Base-by-base conservation (phyloP, 2,113 vertebrate species). In the Etheostoma spectabile region DNA sequence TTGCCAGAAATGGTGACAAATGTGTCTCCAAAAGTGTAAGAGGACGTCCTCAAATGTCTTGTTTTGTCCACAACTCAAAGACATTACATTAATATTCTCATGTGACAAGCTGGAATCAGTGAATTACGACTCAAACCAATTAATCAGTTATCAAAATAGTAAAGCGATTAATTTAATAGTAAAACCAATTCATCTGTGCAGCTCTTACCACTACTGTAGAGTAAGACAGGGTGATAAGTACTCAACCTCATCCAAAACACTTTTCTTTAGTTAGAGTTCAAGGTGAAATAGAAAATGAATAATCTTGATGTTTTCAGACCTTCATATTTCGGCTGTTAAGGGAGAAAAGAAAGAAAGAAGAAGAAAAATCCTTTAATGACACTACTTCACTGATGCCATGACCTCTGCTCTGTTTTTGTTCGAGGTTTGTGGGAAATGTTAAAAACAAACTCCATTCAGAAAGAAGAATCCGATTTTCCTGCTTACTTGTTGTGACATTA, bases 351-450 rank as follows among this genome's bases (percentile, higher is more conserved):
- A 80, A 89, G 42, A 78, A 80, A 77, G 10, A 69, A 61, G 63
- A 60, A 77, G 10, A 69, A 61, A 66, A 60, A 70, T 83, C 51
- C 68, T 86, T 88, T 78, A 89, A 86, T 86, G 87, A 77, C 79
- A 70, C 74, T 45, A 80, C 84, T 86, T 67, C 74, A 65, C 56
- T 68, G 78, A 84, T 81, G 82, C 69, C 70, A 73, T 87, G 86
- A 88, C 87, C 91, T 90, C 77, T 42, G 83, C 68, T 77, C 82
- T 52, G 61, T 86, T 79, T 61, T 63, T 66, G 49, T 71, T 74
- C 57, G 18, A 74, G 63, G 59, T 84, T 88, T 75, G 49, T 82
- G 46, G 77, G 72, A 89, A 90, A 85, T 22, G 70, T 65, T 16
- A 21, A 55, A 73, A 82, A 75, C 61, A 24, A 81, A 62, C 64